Evolutionary conservation across 2,797 vertebrate genomes (phyloP).

Genomic region (Macroramphosus scolopax): DNA sequence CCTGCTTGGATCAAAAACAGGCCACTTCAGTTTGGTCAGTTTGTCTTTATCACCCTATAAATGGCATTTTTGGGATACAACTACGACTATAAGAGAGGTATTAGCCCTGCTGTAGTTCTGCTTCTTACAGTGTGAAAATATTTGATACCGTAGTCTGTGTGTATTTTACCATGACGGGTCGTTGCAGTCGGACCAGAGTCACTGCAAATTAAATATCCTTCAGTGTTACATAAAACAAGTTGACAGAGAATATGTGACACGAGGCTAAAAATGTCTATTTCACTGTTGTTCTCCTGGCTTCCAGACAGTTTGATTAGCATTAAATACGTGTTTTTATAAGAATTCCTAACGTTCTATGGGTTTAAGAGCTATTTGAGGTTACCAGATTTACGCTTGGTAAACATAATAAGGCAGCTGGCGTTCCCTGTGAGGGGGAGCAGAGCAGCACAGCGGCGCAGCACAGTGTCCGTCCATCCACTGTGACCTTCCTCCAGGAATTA

Average conservation of each 20-base stretch:
- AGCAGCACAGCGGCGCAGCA: conserved; percentile 24
- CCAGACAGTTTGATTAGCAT: conserved; percentile 55
- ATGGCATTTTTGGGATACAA: too few species aligned
- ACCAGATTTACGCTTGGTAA: conserved; percentile 59
- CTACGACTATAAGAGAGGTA: too few species aligned
- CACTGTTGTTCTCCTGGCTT: conserved; percentile 21
- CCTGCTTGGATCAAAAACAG: too few species aligned
- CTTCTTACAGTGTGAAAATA: too few species aligned
- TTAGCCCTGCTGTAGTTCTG: too few species aligned
- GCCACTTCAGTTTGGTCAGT: too few species aligned
- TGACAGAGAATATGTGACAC: conserved; percentile 8
- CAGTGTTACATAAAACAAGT: too few species aligned
- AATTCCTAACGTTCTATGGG: conserved; percentile 58
- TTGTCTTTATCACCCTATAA: too few species aligned
- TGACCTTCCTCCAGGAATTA: conserved; percentile 27
- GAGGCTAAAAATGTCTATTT: conserved; percentile 23
- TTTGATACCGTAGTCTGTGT: too few species aligned
- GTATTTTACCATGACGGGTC: too few species aligned
- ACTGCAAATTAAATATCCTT: conserved; percentile 8
- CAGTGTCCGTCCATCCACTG: conserved; percentile 23
- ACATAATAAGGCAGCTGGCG: conserved; percentile 58
- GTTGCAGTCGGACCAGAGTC: not conserved
- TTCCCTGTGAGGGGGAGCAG: conserved; percentile 28
- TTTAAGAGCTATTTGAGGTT: conserved; percentile 69
- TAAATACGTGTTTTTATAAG: conserved; percentile 58